Base-by-base conservation (phyloP, 2,113 vertebrate species). In the Callaeas wilsoni region DNA sequence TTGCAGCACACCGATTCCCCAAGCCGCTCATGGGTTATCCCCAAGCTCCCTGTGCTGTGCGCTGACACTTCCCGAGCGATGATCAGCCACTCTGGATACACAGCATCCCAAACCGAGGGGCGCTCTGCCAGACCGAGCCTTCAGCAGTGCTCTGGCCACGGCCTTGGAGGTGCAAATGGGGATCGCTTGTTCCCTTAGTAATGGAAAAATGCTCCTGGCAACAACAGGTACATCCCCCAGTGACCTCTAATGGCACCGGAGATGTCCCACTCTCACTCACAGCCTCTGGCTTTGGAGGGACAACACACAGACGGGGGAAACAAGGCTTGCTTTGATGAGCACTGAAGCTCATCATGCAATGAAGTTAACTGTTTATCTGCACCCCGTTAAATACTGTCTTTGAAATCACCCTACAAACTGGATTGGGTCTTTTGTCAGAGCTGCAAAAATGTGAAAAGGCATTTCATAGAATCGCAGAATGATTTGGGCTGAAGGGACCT, bases 11-110 rank as follows among this genome's bases (percentile, higher is more conserved):
- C 2, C n/a, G 2, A 4, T 52, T 84, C 64, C 65, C 47, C 65
- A 21, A 80, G 70, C 59, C 1, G 2, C 7, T 49, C 80, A 75
- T 0, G 30, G 26, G 15, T 35, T 17, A 21, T 25, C 69, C 30
- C 32, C 30, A 3, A 75, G 22, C 26, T 15, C 7, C 1, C 4
- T 6, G 29, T 50, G 35, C 37, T 19, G 3, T 8, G 81, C 57
- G 7, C 81, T 39, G 22, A 29, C 39, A 1, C 41, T 52, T 69
- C 74, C 39, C 2, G 0, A 56, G 62, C 1, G 8, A 11, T 4
- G 26, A 18, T 9, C 33, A 76, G 44, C 67, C 52, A 23, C 1
- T 1, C 42, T 14, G n/a, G 63, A 37, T 7, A 8, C 33, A 15
- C 39, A 26, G 5, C 49, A 32, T 10, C 74, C 80, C 16, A 29